phyloP scores from a whole-genome alignment of 1,140 invertebrate genomes.

The Cyrtorhinus lividipennis region DNA sequence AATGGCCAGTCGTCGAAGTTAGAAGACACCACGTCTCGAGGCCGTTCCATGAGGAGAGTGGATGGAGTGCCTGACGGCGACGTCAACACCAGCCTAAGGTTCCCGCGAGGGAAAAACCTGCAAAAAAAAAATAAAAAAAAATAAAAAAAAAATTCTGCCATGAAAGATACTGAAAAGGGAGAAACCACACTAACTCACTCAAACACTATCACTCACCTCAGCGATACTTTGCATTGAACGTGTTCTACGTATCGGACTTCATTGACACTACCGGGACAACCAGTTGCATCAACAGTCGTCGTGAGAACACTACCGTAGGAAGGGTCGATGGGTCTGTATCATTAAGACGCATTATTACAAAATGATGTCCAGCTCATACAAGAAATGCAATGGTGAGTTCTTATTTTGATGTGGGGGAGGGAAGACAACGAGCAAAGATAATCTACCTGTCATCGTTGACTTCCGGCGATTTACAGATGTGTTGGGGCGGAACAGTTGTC shows the following conservation, averaged over 20 bases:
- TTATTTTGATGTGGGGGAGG: no score
- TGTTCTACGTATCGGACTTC: conserved; percentile 83
- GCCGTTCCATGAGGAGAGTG: conserved; percentile 73
- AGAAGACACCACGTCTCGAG: conserved; percentile 76
- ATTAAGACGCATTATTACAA: no score
- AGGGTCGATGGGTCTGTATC: conserved; percentile 53
- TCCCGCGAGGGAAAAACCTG: conserved; percentile 74
- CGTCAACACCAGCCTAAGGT: conserved; percentile 64
- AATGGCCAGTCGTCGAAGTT: conserved; percentile 98
- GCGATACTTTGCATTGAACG: conserved; percentile 76
- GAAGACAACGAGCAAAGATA: no score
- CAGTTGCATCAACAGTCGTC: conserved; percentile 72
- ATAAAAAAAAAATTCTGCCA: no score
- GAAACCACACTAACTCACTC: no score
- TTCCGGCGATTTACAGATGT: conserved; percentile 86
- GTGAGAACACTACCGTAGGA: conserved; percentile 50
- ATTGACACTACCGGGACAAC: conserved; percentile 67
- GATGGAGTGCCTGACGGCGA: conserved; percentile 82
- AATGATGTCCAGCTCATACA: no score
- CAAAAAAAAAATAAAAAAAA: neutral
- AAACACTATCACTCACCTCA: conserved; percentile 31
- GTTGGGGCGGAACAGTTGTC: conserved; percentile 87
- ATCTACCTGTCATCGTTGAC: conserved; percentile 55
- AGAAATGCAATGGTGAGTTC: no score
- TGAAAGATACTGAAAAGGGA: no score